Conservation (phyloP, 2,888 invertebrate species). For the Schrankia costaestrigalis region DNA sequence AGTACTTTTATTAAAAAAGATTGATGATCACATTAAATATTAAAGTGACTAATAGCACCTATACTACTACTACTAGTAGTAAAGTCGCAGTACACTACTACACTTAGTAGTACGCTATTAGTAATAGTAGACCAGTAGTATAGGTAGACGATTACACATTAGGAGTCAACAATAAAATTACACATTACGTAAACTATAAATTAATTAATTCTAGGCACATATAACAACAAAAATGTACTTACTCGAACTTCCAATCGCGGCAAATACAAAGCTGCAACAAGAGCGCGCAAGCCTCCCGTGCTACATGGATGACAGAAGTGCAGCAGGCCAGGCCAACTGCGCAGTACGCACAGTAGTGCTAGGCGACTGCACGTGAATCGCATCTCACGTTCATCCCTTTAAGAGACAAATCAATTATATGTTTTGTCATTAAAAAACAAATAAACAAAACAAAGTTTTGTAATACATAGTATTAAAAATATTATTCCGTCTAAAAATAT, state of each 20-base stretch:
- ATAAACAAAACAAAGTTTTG: too few relatives aligned
- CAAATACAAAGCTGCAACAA: constrained; percentile 89
- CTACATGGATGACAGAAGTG: constrained; percentile 92
- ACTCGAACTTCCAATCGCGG: constrained; percentile 95
- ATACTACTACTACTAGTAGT: too few relatives aligned
- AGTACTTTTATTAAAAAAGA: not conserved
- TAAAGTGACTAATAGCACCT: too few relatives aligned
- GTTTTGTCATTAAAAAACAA: not conserved
- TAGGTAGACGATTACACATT: too few relatives aligned
- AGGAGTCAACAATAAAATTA: too few relatives aligned
- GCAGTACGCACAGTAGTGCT: constrained; percentile 90
- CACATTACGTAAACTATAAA: too few relatives aligned
- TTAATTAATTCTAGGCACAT: too few relatives aligned
- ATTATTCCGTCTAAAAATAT: too few relatives aligned
- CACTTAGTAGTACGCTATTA: too few relatives aligned
- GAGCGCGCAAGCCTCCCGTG: constrained; percentile 87
- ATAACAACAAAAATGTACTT: constrained; percentile 48
- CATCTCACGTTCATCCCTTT: constrained; percentile 88
- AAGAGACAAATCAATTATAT: not conserved
- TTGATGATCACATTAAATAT: not conserved
- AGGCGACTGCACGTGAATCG: constrained; percentile 92
- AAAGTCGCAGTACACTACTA: too few relatives aligned
- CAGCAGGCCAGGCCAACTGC: constrained; percentile 95
- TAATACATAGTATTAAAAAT: too few relatives aligned
- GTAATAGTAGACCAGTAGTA: too few relatives aligned